Base-by-base conservation (phyloP, 2,113 vertebrate species). In the Suncus etruscus region DNA sequence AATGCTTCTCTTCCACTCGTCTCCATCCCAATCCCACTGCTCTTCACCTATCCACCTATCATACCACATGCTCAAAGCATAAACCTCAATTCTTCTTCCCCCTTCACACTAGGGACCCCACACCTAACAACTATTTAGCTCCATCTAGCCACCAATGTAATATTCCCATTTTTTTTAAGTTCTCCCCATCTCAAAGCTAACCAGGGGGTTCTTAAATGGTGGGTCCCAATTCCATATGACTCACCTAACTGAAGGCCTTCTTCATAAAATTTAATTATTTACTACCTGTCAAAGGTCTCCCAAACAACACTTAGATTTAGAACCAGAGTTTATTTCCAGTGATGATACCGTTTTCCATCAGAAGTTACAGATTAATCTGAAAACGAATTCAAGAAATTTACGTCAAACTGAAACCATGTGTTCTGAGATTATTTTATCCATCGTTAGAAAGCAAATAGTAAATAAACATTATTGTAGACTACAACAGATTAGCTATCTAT, bases 381-480 rank as follows among this genome's bases (percentile, higher is more conserved):
- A 78, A 92, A 68, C 81, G 0, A 86, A 87, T 68, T 95, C 82
- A 47, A 0, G 14, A 50, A 61, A 70, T 81, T 25, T 83, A 63
- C 96, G 95, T 95, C 95, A 91, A 92, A 96, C 82, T 74, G 81
- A 94, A 0, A 0, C 66, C 48, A 82, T 51, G 89, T 32, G 7
- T 86, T 80, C 12, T 48, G 77, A 74, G 69, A 31, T 76, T 89
- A 91, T 94, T 95, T 93, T 27, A 2, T 31, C 92, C 84, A 91
- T 76, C 10, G 50, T 0, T 83, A 89, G 72, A 96, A 97, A 97
- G 93, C 94, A 97, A 98, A 98, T 27, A 97, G 69, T 76, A 94
- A 76, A 48, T 76, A 94, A 76, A 48, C 81, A 80, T 95, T 81
- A 75, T 92, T 96, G 0, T 0, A 93, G 95, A 84, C 82, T 63